phyloP scores from a whole-genome alignment of 2,797 vertebrate genomes.

The Poecilia gillii region DNA sequence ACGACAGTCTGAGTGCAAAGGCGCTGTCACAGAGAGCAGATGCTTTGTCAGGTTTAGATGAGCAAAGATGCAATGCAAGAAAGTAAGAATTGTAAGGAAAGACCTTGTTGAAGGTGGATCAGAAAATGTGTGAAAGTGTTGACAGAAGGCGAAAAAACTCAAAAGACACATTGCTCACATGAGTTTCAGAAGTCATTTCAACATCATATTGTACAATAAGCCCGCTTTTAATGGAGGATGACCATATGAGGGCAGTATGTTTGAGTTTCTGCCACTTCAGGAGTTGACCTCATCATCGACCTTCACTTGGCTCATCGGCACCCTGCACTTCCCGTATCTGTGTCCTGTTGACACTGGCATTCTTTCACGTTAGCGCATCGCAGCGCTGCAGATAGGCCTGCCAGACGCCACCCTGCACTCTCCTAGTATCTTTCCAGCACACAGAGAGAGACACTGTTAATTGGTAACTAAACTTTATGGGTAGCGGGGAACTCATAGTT shows the following conservation, averaged over 20 bases:
- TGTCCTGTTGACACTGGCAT: conserved; percentile 80
- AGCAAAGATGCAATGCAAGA: conserved; percentile 10
- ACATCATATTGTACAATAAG: background rate
- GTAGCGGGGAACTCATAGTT: conserved; percentile 57
- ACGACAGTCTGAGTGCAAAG: conserved; percentile 40
- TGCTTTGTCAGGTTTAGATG: conserved; percentile 17
- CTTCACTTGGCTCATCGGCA: conserved; percentile 72
- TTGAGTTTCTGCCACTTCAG: conserved; percentile 49
- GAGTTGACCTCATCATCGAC: conserved; percentile 80
- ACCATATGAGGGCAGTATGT: background rate
- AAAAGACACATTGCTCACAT: background rate
- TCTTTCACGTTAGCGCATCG: conserved; percentile 86
- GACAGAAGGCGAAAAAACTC: conserved; percentile 22
- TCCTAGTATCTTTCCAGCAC: conserved; percentile 57
- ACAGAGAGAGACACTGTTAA: conserved; percentile 58
- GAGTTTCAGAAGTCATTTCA: background rate
- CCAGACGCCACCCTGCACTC: conserved; percentile 68
- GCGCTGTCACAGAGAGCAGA: conserved; percentile 10
- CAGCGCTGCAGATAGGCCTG: conserved; percentile 79
- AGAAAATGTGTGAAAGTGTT: conserved; percentile 3
- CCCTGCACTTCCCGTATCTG: conserved; percentile 82
- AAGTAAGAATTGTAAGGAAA: background rate
- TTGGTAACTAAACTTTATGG: conserved; percentile 77
- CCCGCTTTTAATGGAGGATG: background rate
- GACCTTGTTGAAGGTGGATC: background rate